Evolutionary conservation across 2,888 invertebrate species (phyloP), one percentile per base, ranked within the genome.

Genomic region (Andricus quercusramuli): DNA sequence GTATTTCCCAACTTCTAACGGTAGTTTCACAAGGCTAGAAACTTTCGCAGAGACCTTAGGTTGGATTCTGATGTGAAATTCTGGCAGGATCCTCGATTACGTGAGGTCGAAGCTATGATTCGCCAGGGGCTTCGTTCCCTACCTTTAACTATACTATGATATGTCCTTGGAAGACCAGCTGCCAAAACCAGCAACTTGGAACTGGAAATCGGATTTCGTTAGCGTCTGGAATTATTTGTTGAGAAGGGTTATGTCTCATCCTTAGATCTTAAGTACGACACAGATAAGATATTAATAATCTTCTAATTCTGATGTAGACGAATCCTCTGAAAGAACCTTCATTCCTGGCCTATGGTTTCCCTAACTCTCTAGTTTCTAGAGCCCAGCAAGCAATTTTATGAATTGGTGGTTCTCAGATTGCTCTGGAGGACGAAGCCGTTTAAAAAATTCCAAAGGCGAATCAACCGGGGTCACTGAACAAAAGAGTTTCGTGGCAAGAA

Each of bases 71-170:
- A 74, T 74, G 56, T 56, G 56, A 74, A 74, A 56, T 59, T 74
- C 56, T 70, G n/a, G n/a, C 74, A 74, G 32, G 59, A 74, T 56
- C 32, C 56, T 56, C 74, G 37, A 74, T 59, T 59, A 74, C 32
- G 56, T 74, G 56, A 56, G n/a, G 51, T n/a, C 32, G 74, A 56
- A 56, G 32, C 32, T 20, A 29, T 32, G 32, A 32, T 74, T 74
- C 20, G 29, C 29, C 25, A 17, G 22, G 47, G 47, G 44, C 44
- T 22, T 41, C 13, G 32, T 51, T 74, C 20, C 56, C 25, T 47
- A 13, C 22, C n/a, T n/a, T 65, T 22, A 41, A 67, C 32, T 20
- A 56, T 22, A 67, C 32, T 20, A 56, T 22, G 13, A 74, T 51
- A n/a, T 20, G 37, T 74, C 56, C n/a, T 74, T 74, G 37, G n/a